A percentile compares a stretch with the other conserved stretches of the same genome.
phyloP scores from a whole-genome alignment of 2,888 invertebrate species.

The Drosophila stalkeri region DNA sequence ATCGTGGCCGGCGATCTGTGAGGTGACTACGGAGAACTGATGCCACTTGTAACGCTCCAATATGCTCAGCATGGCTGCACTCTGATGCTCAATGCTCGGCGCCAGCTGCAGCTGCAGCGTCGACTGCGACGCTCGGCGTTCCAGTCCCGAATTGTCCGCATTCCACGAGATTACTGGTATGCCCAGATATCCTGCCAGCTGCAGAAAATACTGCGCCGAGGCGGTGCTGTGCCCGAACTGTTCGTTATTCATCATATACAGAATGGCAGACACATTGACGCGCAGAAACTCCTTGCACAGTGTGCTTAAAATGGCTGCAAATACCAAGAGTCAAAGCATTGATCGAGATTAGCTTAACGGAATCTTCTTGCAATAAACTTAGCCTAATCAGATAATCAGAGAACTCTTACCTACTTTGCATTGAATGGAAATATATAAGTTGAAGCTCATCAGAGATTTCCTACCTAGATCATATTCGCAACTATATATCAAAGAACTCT shows the following conservation, averaged over 20 bases:
- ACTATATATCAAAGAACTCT: too few relatives aligned
- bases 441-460: too few relatives aligned
- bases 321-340: constrained; percentile 77
- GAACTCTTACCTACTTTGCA: too few relatives aligned
- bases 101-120: constrained; percentile 97
- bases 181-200: constrained; percentile 96
- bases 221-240: constrained; percentile 96
- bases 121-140: constrained; percentile 92
- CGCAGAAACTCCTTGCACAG: constrained; percentile 95
- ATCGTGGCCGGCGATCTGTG: constrained; percentile 96
- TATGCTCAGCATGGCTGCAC: constrained; percentile 97
- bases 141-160: constrained; percentile 97
- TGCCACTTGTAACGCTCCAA: constrained; percentile 98
- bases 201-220: constrained; percentile 96
- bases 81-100: constrained; percentile 97
- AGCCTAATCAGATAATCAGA: too few relatives aligned
- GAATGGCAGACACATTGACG: constrained; percentile 95
- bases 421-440: too few relatives aligned
- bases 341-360: not conserved
- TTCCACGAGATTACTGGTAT: constrained; percentile 99
- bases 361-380: too few relatives aligned
- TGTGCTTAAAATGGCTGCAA: constrained; percentile 92
- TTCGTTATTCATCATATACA: constrained; percentile 98
- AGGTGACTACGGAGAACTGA: constrained; percentile 97
- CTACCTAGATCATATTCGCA: too few relatives aligned